Conservation (phyloP, 2,888 invertebrate genomes). For the Rhagophthalmus giganteus region DNA sequence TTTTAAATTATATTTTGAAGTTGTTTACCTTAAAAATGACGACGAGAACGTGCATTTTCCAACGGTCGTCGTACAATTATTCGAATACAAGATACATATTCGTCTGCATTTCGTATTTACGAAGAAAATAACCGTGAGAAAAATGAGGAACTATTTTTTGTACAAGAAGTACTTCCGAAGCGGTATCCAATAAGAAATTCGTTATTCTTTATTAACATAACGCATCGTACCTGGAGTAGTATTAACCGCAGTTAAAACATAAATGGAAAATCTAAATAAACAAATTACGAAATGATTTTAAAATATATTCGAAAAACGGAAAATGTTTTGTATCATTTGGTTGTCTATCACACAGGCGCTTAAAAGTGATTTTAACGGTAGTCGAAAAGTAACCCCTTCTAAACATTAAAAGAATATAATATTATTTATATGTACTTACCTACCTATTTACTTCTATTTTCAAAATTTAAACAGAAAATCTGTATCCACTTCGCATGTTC, state of each 20-base stretch:
- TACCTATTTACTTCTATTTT: too few species aligned
- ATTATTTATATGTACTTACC: too few species aligned
- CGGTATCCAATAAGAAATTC: neutral
- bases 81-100: neutral
- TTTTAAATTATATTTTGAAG: neutral
- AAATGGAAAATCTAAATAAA: neutral
- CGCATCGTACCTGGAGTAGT: too few species aligned
- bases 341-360: too few species aligned
- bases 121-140: slow-evolving; percentile 3
- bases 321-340: neutral
- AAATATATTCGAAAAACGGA: neutral
- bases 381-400: too few species aligned
- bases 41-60: neutral
- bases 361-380: too few species aligned
- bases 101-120: neutral
- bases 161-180: slow-evolving; percentile 22
- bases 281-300: neutral
- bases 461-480: too few species aligned
- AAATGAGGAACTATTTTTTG: slow-evolving; percentile 46
- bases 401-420: too few species aligned
- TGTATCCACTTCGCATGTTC: too few species aligned
- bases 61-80: neutral
- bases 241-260: too few species aligned
- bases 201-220: neutral
- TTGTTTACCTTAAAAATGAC: neutral